Conservation (phyloP, 2,888 invertebrate genomes). For the Dolichopus griseipennis region DNA sequence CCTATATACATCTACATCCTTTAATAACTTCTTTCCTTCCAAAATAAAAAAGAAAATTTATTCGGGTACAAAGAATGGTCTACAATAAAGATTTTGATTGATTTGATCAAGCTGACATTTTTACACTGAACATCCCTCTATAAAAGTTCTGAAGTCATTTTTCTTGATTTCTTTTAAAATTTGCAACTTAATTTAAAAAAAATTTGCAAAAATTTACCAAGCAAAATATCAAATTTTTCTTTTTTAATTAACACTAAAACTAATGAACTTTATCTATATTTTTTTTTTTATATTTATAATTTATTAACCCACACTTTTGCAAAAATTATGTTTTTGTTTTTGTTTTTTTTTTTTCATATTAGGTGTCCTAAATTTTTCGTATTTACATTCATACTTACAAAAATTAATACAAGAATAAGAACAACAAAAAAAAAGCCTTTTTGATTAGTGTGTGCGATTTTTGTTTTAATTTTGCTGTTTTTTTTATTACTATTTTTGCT, state of each 20-base stretch:
- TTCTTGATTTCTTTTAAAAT: too few species aligned
- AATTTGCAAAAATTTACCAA: too few species aligned
- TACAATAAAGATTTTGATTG: too few species aligned
- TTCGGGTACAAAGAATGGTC: too few species aligned
- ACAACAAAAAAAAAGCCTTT: neutral
- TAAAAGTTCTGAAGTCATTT: too few species aligned
- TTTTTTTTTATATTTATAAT: neutral
- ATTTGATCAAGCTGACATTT: too few species aligned
- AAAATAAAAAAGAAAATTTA: too few species aligned
- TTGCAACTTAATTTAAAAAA: too few species aligned
- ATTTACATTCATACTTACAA: neutral
- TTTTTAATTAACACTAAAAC: neutral
- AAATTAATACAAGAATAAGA: neutral
- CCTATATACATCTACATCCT: too few species aligned
- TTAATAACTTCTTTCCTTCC: too few species aligned
- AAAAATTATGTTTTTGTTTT: neutral
- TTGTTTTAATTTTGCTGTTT: neutral
- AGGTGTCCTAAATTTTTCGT: neutral
- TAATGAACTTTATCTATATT: neutral
- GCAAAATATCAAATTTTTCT: too few species aligned
- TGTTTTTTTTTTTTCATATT: neutral
- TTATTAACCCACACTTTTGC: neutral
- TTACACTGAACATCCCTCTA: too few species aligned
- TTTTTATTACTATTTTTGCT: neutral
- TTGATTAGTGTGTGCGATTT: conserved; percentile 6